Evolutionary conservation across 2,888 invertebrate species (phyloP).

Genomic region (Flexamia atlantica): DNA sequence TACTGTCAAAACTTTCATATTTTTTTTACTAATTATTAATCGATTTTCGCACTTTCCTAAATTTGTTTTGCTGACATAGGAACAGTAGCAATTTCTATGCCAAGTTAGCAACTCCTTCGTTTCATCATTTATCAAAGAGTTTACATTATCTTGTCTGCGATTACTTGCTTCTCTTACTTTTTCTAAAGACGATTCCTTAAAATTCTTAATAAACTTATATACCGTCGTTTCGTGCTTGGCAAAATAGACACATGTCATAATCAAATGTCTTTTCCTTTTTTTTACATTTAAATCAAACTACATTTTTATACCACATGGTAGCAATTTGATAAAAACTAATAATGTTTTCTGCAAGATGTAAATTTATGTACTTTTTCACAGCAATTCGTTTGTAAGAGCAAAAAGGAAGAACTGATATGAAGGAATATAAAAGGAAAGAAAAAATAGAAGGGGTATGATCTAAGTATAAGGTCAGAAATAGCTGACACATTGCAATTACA

Average conservation of each 20-base stretch:
- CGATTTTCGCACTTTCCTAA: neutral
- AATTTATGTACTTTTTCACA: neutral
- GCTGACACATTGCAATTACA: too few relatives aligned
- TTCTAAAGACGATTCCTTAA: slow-evolving; percentile 26
- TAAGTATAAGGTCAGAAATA: too few relatives aligned
- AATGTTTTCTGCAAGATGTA: neutral
- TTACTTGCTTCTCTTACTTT: slow-evolving; percentile 8
- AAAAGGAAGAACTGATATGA: too few relatives aligned
- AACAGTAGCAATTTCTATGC: slow-evolving; percentile 10
- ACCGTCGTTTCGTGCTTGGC: slow-evolving; percentile 2
- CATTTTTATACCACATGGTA: neutral
- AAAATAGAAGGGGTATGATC: too few relatives aligned
- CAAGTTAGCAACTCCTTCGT: neutral
- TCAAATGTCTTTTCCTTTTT: neutral
- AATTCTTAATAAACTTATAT: slow-evolving; percentile 23
- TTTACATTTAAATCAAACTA: neutral
- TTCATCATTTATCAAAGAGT: slow-evolving; percentile 1
- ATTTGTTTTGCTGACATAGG: slow-evolving; percentile 1
- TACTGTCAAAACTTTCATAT: neutral
- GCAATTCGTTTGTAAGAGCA: too few relatives aligned
- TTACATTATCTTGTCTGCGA: slow-evolving; percentile 11
- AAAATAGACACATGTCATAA: slow-evolving; percentile 4
- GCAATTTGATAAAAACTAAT: neutral
- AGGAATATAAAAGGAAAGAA: too few relatives aligned
- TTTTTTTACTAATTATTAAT: neutral